These are phyloP conservation scores for Falco berigora DNA, from an alignment of 2,797 vertebrate genomes.

Conservation along the genomic window DNA sequence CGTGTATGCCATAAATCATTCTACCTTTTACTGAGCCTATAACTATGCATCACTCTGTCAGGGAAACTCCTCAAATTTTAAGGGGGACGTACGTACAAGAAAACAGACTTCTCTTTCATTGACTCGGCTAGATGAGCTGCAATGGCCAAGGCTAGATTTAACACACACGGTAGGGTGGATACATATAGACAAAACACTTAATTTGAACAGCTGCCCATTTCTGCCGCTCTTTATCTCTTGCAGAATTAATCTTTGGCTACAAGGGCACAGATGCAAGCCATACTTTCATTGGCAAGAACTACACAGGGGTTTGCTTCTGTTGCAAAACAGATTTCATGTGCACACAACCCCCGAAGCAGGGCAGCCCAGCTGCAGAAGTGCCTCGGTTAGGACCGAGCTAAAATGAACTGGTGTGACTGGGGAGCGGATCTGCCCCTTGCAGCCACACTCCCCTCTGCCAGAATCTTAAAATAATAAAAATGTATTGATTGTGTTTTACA, in stretches of 20 bases:
- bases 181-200: neutral
- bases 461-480: neutral
- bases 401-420: neutral
- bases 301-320: neutral
- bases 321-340: neutral
- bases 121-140: neutral
- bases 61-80: slow-evolving; percentile 29
- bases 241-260: neutral
- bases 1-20: slow-evolving; percentile 56
- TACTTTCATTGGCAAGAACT: neutral
- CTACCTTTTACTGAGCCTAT: slow-evolving; percentile 40
- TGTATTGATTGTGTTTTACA: neutral
- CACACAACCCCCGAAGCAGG: neutral
- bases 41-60: slow-evolving; percentile 58
- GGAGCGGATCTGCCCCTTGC: neutral
- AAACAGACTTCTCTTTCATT: neutral
- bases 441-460: neutral
- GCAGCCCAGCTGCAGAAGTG: neutral
- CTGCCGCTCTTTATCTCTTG: neutral
- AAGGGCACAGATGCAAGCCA: neutral
- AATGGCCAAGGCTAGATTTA: neutral
- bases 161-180: neutral
- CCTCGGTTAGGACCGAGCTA: neutral
- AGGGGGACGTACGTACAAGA: neutral
- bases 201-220: neutral